These are phyloP conservation scores for Noctilio leporinus DNA, from an alignment of 2,113 vertebrate species.

Conservation along the genomic window DNA sequence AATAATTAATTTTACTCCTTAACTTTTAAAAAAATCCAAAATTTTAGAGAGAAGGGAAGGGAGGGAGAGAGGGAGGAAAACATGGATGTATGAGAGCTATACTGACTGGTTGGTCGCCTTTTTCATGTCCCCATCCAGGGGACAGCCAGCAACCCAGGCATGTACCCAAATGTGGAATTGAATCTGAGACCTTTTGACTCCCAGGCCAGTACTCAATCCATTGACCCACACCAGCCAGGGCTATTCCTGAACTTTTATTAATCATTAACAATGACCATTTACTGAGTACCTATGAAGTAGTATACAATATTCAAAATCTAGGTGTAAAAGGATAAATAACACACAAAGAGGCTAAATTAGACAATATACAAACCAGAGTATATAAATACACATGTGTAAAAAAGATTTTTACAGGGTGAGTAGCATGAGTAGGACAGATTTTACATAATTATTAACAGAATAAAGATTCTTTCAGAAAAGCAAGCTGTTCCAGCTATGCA, in stretches of 20 bases:
- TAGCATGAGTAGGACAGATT: background rate
- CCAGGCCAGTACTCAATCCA: too few relatives aligned
- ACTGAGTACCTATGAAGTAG: conserved; percentile 3
- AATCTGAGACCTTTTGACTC: too few relatives aligned
- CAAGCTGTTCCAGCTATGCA: conserved; percentile 4
- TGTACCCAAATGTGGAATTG: too few relatives aligned
- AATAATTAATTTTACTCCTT: conserved; percentile 37
- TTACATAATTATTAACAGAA: background rate
- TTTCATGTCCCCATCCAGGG: too few relatives aligned
- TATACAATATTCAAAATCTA: conserved; percentile 18
- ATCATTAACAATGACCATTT: conserved; percentile 44
- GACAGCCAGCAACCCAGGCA: too few relatives aligned
- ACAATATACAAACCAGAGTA: background rate
- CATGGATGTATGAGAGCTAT: too few relatives aligned
- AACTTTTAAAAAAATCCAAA: too few relatives aligned
- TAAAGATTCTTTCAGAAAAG: conserved; percentile 36
- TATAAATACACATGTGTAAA: background rate
- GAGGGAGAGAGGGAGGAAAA: too few relatives aligned
- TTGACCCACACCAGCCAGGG: too few relatives aligned
- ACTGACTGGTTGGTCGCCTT: too few relatives aligned
- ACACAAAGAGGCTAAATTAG: conserved; percentile 9
- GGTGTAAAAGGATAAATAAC: conserved; percentile 3
- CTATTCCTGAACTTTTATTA: conserved; percentile 24
- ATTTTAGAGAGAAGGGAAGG: too few relatives aligned
- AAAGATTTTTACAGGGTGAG: background rate